These are phyloP conservation scores for Aphrophora alni DNA, from an alignment of 2,888 invertebrate genomes.

Conservation along the genomic window DNA sequence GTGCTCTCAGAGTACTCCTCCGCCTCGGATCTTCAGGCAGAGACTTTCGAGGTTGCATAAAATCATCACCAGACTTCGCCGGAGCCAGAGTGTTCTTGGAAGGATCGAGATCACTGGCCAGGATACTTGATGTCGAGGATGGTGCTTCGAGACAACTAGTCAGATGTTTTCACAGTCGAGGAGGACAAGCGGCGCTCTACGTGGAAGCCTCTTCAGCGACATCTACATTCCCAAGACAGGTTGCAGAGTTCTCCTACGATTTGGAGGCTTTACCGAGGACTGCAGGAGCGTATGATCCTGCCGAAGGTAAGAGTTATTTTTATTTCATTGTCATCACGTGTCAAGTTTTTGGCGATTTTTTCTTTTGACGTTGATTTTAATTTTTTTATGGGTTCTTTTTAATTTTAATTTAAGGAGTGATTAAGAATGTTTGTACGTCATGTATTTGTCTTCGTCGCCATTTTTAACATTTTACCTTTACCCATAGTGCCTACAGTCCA, in stretches of 20 bases:
- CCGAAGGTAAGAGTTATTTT: constrained; percentile 60
- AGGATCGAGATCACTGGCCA: constrained; percentile 65
- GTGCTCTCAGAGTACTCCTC: constrained; percentile 73
- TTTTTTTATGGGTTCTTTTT: too few relatives aligned
- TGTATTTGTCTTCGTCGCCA: too few relatives aligned
- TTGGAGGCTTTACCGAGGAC: constrained; percentile 64
- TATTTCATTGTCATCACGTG: background rate
- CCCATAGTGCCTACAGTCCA: too few relatives aligned
- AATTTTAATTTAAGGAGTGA: too few relatives aligned
- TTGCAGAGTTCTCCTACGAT: constrained; percentile 73
- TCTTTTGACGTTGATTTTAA: too few relatives aligned
- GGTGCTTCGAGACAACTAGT: constrained; percentile 42
- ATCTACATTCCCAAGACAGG: constrained; percentile 56
- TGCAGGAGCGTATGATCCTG: constrained; percentile 64
- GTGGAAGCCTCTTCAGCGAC: constrained; percentile 61
- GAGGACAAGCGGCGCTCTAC: constrained; percentile 70
- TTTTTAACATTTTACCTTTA: too few relatives aligned
- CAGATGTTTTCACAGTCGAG: constrained; percentile 69
- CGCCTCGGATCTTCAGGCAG: constrained; percentile 63
- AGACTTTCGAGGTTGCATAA: constrained; percentile 75
- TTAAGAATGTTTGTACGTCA: too few relatives aligned
- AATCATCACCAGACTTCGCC: constrained; percentile 58
- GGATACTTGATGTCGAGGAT: constrained; percentile 55
- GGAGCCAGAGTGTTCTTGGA: constrained; percentile 68
- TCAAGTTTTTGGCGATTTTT: too few relatives aligned